Percentiles rank a stretch among this genome's conserved stretches.
These are phyloP conservation scores for Petroica traversi DNA, from an alignment of 2,113 vertebrate species.

Conservation along the genomic window DNA sequence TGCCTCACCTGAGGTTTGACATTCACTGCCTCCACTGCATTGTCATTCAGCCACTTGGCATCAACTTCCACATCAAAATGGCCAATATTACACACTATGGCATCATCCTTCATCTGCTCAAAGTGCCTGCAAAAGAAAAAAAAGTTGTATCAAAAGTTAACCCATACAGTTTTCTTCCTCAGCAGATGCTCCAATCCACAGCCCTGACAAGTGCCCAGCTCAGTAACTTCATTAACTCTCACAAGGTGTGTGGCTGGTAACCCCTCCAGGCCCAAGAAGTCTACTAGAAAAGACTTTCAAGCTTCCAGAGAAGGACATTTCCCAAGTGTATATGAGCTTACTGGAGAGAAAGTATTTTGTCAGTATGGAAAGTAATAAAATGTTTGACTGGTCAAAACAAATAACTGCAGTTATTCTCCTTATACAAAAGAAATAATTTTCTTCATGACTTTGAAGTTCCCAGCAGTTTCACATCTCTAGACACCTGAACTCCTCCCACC, in stretches of 20 bases:
- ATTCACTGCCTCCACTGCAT: conserved; percentile 86
- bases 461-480: not conserved
- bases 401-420: not conserved
- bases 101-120: conserved; percentile 94
- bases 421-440: not conserved
- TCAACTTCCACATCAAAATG: conserved; percentile 98
- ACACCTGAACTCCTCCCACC: not conserved
- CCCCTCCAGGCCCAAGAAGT: not conserved
- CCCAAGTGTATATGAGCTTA: not conserved
- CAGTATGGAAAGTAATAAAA: not conserved
- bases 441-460: not conserved
- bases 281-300: not conserved
- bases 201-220: not conserved
- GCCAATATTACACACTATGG: conserved; percentile 96
- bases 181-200: not conserved
- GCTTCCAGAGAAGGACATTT: not conserved
- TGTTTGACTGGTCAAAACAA: not conserved
- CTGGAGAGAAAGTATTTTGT: not conserved
- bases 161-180: not conserved
- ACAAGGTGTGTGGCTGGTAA: not conserved
- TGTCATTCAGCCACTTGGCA: conserved; percentile 89
- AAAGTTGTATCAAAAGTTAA: not conserved
- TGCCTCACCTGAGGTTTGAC: conserved; percentile 91
- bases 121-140: conserved; percentile 83
- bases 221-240: not conserved